Evolutionary conservation across 2,113 vertebrate species (phyloP).

Genomic region (Trinectes maculatus): DNA sequence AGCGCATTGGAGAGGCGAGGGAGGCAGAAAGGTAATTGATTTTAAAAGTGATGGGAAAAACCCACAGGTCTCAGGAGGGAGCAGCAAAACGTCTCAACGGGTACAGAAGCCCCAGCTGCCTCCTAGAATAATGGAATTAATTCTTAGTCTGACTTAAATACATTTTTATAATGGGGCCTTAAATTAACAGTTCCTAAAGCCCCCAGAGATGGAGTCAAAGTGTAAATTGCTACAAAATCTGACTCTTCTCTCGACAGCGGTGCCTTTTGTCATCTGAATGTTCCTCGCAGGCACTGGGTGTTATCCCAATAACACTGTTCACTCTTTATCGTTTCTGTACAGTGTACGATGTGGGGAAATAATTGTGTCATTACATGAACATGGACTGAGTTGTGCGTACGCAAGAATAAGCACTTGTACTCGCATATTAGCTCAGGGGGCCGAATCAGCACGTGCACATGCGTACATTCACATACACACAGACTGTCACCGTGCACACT

Average conservation of each 20-base stretch:
- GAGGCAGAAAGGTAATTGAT: conserved; percentile 82
- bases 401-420: conserved; percentile 45
- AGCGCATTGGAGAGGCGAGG: conserved; percentile 72
- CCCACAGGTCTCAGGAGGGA: conserved; percentile 77
- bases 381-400: conserved; percentile 27
- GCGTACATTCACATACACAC: conserved; percentile 39
- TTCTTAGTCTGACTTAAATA: conserved; percentile 74
- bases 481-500: conserved; percentile 49
- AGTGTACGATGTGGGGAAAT: conserved; percentile 25
- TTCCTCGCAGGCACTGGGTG: conserved; percentile 37
- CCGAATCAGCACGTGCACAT: conserved; percentile 50
- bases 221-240: conserved; percentile 61
- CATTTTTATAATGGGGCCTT: conserved; percentile 72
- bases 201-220: conserved; percentile 71
- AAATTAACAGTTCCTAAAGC: conserved; percentile 73
- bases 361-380: conserved; percentile 35
- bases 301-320: conserved; percentile 45
- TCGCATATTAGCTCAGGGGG: conserved; percentile 42
- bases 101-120: conserved; percentile 70
- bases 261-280: conserved; percentile 52
- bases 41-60: conserved; percentile 82
- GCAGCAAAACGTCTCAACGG: conserved; percentile 70
- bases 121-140: conserved; percentile 78
- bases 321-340: conserved; percentile 39
- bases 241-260: conserved; percentile 47